These are phyloP conservation scores for Salarias fasciatus DNA, from an alignment of 2,797 vertebrate genomes.

Conservation along the genomic window DNA sequence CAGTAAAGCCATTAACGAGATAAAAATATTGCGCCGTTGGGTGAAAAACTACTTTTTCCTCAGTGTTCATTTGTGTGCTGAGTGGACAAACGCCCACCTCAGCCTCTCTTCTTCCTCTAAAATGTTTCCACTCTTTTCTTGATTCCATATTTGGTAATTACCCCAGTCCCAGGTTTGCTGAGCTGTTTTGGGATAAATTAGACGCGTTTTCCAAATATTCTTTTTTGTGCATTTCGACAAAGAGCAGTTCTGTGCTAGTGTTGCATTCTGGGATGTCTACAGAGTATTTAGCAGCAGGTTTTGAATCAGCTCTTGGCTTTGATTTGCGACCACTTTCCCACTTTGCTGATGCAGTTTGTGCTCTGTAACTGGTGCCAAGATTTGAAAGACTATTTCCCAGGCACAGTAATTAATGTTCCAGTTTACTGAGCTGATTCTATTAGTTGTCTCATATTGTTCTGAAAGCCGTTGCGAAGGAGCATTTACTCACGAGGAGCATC, in stretches of 20 bases:
- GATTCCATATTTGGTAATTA: neutral
- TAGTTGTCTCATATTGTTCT: constrained; percentile 14
- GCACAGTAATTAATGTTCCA: constrained; percentile 42
- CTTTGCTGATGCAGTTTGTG: constrained; percentile 42
- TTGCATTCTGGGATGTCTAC: neutral
- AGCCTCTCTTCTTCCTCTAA: neutral
- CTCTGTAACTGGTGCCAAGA: constrained; percentile 25
- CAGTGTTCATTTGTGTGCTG: neutral
- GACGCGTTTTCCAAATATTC: neutral
- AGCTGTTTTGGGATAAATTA: neutral
- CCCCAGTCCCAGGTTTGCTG: neutral
- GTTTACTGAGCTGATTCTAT: constrained; percentile 31
- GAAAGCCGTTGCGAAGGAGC: no score
- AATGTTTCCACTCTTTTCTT: neutral
- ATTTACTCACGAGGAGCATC: no score
- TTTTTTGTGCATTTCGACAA: neutral
- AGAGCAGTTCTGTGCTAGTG: neutral
- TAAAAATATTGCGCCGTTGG: no score
- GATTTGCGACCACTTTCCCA: constrained; percentile 35
- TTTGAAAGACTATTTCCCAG: constrained; percentile 20
- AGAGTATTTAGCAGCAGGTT: constrained; percentile 3
- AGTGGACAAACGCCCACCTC: neutral
- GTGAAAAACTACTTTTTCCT: no score
- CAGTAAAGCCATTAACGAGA: no score
- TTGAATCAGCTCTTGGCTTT: constrained; percentile 12